These are phyloP conservation scores for Ylistrum balloti DNA, from an alignment of 1,140 invertebrate species.

Conservation along the genomic window DNA sequence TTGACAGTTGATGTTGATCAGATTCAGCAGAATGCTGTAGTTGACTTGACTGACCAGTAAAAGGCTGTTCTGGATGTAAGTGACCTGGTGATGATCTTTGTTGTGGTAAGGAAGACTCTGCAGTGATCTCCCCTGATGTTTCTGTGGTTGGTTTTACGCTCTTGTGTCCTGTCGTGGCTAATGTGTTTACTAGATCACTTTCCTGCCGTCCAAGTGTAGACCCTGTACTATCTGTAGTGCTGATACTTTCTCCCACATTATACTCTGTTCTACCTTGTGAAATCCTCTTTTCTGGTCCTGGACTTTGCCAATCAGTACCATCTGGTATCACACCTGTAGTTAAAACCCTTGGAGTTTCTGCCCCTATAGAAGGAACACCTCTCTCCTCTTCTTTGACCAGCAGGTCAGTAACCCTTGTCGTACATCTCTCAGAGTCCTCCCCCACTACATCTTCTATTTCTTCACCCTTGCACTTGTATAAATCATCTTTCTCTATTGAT, in stretches of 20 bases:
- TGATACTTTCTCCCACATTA: no score
- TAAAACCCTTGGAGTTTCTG: no score
- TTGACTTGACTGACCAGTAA: no score
- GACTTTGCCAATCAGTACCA: no score
- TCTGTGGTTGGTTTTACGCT: not conserved
- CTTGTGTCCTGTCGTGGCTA: not conserved
- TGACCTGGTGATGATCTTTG: not conserved
- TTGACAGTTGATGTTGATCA: no score
- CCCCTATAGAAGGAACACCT: not conserved
- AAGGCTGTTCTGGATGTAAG: no score
- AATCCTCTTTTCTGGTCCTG: no score
- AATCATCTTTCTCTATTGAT: not conserved
- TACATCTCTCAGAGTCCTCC: not conserved
- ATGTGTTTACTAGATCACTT: not conserved
- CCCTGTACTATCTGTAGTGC: no score
- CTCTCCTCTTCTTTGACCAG: not conserved
- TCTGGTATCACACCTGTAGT: no score
- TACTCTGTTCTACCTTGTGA: no score
- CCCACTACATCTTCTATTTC: not conserved
- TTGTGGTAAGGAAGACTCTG: not conserved
- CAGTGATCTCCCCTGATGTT: not conserved
- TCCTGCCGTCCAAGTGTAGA: no score
- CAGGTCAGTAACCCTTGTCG: not conserved
- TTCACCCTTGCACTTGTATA: not conserved
- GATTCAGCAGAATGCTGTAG: no score